These are phyloP conservation scores for Graptemys geographica DNA, from an alignment of 2,797 vertebrate species.

Conservation along the genomic window DNA sequence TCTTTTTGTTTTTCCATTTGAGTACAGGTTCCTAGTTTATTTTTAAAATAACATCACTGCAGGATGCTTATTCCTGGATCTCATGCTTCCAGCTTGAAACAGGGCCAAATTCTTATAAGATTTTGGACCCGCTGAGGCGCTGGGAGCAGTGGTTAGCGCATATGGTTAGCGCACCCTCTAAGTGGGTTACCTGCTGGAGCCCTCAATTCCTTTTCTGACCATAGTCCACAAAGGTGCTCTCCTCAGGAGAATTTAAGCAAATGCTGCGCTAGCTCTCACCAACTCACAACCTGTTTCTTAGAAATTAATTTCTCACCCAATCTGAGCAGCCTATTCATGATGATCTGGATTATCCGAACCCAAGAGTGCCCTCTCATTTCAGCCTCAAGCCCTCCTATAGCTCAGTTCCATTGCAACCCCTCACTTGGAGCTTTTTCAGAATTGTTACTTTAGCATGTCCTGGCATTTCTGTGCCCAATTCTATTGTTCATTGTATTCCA, in stretches of 20 bases:
- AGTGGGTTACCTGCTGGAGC: accelerated
- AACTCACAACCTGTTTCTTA: accelerated
- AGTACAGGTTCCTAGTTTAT: not conserved
- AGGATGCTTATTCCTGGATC: not conserved
- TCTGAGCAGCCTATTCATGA: not conserved
- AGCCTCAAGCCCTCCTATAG: too few relatives aligned
- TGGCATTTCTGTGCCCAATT: accelerated
- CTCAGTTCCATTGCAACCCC: not conserved
- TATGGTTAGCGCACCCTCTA: accelerated
- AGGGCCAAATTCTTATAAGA: not conserved
- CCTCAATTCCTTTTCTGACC: not conserved
- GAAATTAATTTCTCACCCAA: not conserved
- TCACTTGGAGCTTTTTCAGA: not conserved
- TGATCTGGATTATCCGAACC: not conserved
- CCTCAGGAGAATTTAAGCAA: not conserved
- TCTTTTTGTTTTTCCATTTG: not conserved
- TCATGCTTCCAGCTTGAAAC: not conserved
- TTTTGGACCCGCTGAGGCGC: not conserved
- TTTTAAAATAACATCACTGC: not conserved
- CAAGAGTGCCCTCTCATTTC: not conserved
- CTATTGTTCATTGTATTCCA: not conserved
- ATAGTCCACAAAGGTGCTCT: not conserved
- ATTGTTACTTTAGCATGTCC: accelerated
- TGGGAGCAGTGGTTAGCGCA: not conserved
- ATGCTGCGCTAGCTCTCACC: accelerated